A percentile compares a stretch with the other conserved stretches of the same genome.
Evolutionary conservation across 2,113 vertebrate species (phyloP).

Genomic region (Orcinus orca): DNA sequence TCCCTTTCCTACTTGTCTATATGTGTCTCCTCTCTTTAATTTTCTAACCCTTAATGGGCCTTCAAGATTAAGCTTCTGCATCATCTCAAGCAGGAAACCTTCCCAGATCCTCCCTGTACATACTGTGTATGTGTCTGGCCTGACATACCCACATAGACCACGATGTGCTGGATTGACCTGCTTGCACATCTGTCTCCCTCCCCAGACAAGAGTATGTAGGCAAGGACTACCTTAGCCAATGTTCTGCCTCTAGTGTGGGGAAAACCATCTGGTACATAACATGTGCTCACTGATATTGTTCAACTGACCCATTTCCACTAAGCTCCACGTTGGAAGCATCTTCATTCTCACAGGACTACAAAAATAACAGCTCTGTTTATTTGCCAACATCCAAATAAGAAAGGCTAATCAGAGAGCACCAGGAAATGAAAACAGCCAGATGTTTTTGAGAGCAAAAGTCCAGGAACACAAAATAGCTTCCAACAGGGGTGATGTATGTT

Average conservation of each 20-base stretch:
- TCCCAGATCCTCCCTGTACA: neutral
- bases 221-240: neutral
- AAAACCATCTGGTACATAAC: neutral
- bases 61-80: neutral
- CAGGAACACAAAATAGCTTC: slow-evolving; percentile 65
- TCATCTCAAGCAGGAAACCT: neutral
- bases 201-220: neutral
- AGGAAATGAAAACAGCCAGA: slow-evolving; percentile 62
- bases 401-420: slow-evolving; percentile 61
- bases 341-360: neutral
- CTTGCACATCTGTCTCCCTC: neutral
- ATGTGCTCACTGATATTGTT: neutral
- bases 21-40: neutral
- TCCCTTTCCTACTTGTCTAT: neutral
- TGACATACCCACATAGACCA: neutral
- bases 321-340: neutral
- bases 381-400: slow-evolving; percentile 65
- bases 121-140: neutral
- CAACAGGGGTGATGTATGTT: slow-evolving; percentile 55
- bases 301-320: neutral
- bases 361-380: slow-evolving; percentile 40
- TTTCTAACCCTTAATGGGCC: neutral
- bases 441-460: slow-evolving; percentile 58
- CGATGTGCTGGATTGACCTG: neutral
- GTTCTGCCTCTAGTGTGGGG: neutral